Conservation (phyloP, 2,797 vertebrate genomes). For the Lutjanus argentimaculatus region DNA sequence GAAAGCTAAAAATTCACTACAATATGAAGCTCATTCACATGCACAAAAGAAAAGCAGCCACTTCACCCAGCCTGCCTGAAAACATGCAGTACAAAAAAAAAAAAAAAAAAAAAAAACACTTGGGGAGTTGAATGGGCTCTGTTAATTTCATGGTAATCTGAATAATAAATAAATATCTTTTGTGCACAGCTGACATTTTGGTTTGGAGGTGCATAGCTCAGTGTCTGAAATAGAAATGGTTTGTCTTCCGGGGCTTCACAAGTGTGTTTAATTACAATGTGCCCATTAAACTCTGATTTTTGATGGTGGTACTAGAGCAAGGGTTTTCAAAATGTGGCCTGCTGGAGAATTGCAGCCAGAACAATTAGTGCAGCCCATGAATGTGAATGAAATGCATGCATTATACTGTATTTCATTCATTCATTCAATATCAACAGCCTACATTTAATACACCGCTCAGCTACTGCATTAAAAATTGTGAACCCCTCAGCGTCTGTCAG, state of each 20-base stretch:
- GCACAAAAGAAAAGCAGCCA: too few relatives aligned
- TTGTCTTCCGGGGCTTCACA: not conserved
- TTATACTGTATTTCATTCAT: too few relatives aligned
- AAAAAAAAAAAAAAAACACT: not conserved
- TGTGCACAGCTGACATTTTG: not conserved
- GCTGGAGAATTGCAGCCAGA: too few relatives aligned
- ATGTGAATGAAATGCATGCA: too few relatives aligned
- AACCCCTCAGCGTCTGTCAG: too few relatives aligned
- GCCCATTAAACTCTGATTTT: not conserved
- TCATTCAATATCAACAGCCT: too few relatives aligned
- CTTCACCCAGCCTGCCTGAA: not conserved
- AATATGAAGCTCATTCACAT: not conserved
- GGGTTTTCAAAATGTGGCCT: too few relatives aligned
- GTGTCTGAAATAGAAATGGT: not conserved
- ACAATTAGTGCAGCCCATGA: too few relatives aligned
- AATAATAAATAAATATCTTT: not conserved
- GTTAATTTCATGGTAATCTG: not conserved
- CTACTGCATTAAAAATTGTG: too few relatives aligned
- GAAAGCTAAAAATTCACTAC: not conserved
- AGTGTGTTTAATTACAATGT: not conserved
- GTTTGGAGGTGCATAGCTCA: not conserved
- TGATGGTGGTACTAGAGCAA: not conserved
- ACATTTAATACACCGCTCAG: too few relatives aligned
- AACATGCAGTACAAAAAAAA: not conserved
- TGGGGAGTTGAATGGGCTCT: not conserved